Evolutionary conservation across 2,797 vertebrate genomes (phyloP), one percentile per base, ranked within the genome.

Genomic region (Scolopax rusticola): DNA sequence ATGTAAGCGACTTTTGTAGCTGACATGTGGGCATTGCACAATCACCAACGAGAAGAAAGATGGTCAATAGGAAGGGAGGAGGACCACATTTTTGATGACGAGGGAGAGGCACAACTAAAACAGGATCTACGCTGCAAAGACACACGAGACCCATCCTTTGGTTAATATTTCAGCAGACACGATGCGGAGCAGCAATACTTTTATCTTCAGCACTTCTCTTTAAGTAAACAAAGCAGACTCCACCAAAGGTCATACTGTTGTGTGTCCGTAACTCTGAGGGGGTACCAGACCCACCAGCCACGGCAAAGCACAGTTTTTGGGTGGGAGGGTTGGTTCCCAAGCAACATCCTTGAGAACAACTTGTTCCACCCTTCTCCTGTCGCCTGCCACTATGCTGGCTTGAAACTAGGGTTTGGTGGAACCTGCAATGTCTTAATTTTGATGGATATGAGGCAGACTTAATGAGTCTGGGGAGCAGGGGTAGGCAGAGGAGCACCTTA

Each of bases 31-130:
- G 20, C 15, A 3, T 89, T 90, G 70, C 86, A 84, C 80, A 91
- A 93, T 47, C 51, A 32, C 77, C 80, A 73, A 61, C 0, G 11
- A 84, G 87, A 94, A 86, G 53, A 33, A 61, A 24, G 38, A 33
- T 15, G 11, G 90, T 86, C 60, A 57, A 14, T 18, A 80, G 89
- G 93, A 95, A 93, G 91, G 81, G 65, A 93, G 87, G 56, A 93
- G 89, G n/a, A 71, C 56, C 53, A 2, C 7, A 3, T 33, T 83
- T 88, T 36, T 83, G 33, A 83, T 56, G 64, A 83, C 40, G n/a
- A n/a, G 69, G 48, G 36, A 70, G 30, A 71, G 6, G 36, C 7
- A 7, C 28, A 59, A 60, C 38, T 83, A 79, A 88, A 84, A 85
- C 4, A 50, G 2, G 3, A 47, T 36, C 74, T 50, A 4, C 0